Evolutionary conservation across 2,113 vertebrate genomes (phyloP).

Genomic region (Puffinus mauretanicus): DNA sequence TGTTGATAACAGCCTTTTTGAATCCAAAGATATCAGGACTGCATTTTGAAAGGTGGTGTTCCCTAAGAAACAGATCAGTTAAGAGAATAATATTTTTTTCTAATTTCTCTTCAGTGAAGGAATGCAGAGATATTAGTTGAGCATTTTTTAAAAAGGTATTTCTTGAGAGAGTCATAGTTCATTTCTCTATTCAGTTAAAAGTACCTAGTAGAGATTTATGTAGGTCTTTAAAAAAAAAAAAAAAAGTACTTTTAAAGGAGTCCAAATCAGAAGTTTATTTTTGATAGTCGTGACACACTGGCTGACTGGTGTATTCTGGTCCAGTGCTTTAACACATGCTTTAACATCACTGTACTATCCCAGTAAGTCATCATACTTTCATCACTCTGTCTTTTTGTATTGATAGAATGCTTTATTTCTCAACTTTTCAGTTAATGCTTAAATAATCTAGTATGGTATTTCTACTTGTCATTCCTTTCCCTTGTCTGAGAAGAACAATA

Average conservation of each 20-base stretch:
- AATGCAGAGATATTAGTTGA: neutral
- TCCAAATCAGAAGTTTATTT: neutral
- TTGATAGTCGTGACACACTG: accelerated
- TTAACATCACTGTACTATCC: neutral
- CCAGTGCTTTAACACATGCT: neutral
- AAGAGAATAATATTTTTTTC: neutral
- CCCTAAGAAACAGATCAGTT: neutral
- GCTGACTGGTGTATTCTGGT: neutral
- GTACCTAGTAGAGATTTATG: neutral
- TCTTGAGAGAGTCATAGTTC: neutral
- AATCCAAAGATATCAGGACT: neutral
- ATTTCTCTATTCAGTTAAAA: neutral
- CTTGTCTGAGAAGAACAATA: neutral
- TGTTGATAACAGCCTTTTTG: neutral
- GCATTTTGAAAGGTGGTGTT: neutral
- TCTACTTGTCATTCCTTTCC: neutral
- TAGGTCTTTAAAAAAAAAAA: neutral
- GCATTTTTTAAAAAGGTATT: neutral
- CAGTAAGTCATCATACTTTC: neutral
- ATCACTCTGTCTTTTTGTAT: neutral
- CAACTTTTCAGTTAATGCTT: neutral
- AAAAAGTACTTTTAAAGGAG: neutral
- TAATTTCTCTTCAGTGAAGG: neutral
- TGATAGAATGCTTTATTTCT: neutral
- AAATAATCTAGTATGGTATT: neutral